Percentiles rank a stretch among this genome's conserved stretches.
Conservation (phyloP, 1,140 invertebrate species). For the Oryctes rhinoceros region DNA sequence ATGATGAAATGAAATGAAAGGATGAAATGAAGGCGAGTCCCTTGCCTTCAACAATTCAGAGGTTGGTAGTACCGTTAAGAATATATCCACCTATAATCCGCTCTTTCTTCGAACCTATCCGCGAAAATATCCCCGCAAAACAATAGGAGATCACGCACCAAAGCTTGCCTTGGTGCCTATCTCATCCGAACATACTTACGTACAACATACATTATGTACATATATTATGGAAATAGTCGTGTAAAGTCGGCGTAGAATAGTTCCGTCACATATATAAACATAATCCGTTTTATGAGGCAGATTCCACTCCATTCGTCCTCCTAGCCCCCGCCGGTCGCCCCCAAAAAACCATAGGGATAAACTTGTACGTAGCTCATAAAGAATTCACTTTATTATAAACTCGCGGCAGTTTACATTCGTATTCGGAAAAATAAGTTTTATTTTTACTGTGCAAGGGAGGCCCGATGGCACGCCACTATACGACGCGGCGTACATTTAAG, state of each 20-base stretch:
- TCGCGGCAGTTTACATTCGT: constrained; percentile 21
- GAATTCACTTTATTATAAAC: constrained; percentile 38
- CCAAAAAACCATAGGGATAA: background rate
- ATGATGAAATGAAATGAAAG: too few species aligned
- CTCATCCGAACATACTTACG: background rate
- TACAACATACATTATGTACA: background rate
- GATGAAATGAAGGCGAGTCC: too few species aligned
- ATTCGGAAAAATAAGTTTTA: constrained; percentile 30
- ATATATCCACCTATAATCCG: too few species aligned
- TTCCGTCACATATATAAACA: constrained; percentile 32
- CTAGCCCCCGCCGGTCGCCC: background rate
- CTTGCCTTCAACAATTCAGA: too few species aligned
- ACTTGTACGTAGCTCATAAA: constrained; percentile 25
- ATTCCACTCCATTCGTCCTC: background rate
- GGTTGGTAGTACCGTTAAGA: too few species aligned
- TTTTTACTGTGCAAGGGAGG: constrained; percentile 5
- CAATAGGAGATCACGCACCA: background rate
- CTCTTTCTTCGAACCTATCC: background rate
- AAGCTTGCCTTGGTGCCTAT: background rate
- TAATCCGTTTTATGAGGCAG: constrained; percentile 25
- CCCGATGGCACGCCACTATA: background rate
- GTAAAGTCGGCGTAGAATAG: constrained; percentile 23
- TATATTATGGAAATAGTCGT: constrained; percentile 18
- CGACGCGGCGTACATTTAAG: background rate
- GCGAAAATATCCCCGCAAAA: background rate